phyloP scores from a whole-genome alignment of 2,113 vertebrate genomes.

The Scartelaos histophorus region DNA sequence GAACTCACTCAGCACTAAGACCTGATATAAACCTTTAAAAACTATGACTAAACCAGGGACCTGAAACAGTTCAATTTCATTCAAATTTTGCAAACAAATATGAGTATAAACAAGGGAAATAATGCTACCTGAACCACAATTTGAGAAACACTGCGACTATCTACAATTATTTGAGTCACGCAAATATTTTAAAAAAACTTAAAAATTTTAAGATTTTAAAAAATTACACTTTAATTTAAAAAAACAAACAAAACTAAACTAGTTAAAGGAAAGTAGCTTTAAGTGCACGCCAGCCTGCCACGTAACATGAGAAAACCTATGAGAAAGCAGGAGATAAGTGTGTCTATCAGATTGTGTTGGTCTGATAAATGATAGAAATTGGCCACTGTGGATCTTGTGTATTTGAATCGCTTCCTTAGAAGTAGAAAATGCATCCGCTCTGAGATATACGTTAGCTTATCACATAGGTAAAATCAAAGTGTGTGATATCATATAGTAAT shows the following conservation, averaged over 20 bases:
- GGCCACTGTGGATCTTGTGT: constrained; percentile 18
- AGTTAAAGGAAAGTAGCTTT: constrained; percentile 5
- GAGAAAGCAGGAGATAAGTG: constrained; percentile 39
- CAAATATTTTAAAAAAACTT: too few species aligned
- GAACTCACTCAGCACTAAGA: background rate
- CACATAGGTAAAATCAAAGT: constrained; percentile 50
- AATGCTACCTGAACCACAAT: background rate
- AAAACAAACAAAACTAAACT: too few species aligned
- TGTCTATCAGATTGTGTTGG: constrained; percentile 29
- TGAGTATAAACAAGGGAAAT: too few species aligned
- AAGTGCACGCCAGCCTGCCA: constrained; percentile 31
- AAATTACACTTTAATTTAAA: too few species aligned
- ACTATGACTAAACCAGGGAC: background rate
- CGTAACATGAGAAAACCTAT: constrained; percentile 19
- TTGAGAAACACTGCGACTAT: background rate
- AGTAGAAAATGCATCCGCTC: constrained; percentile 34
- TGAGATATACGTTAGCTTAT: constrained; percentile 50
- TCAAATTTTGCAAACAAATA: too few species aligned
- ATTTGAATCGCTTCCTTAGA: constrained; percentile 50
- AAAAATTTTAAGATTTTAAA: too few species aligned
- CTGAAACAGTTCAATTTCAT: too few species aligned
- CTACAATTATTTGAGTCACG: background rate
- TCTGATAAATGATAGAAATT: constrained; percentile 36
- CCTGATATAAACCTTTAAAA: background rate
- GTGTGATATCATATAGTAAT: background rate